Evolutionary conservation across 2,888 invertebrate species (phyloP).

Genomic region (Eupithecia inturbata): DNA sequence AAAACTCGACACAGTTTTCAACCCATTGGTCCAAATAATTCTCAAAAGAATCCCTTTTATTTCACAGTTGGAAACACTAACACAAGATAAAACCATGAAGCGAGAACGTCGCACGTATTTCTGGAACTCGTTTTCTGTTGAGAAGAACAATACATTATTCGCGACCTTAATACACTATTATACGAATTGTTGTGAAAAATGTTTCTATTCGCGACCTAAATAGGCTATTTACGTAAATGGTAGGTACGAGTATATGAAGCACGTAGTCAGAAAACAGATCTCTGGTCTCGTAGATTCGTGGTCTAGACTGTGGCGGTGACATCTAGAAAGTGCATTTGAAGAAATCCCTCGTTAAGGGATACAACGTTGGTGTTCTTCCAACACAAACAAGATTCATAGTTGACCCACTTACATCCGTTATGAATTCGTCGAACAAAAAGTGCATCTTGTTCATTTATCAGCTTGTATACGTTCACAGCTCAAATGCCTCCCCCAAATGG

Average conservation of each 20-base stretch:
- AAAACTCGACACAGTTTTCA: background rate
- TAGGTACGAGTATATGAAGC: background rate
- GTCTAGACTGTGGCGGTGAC: background rate
- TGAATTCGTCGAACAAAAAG: too few species aligned
- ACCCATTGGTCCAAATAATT: background rate
- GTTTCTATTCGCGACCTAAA: constrained; percentile 6
- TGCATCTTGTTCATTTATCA: too few species aligned
- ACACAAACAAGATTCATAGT: too few species aligned
- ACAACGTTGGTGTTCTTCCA: too few species aligned
- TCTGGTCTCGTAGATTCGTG: background rate
- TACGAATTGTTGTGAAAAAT: constrained; percentile 16
- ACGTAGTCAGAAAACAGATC: background rate
- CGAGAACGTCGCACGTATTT: constrained; percentile 28
- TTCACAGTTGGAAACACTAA: constrained; percentile 12
- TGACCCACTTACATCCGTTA: too few species aligned
- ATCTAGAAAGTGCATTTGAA: too few species aligned
- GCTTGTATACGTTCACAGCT: too few species aligned
- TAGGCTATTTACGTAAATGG: background rate
- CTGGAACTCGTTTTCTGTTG: constrained; percentile 30
- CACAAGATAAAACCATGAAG: constrained; percentile 29
- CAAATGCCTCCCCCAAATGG: too few species aligned
- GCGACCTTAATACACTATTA: constrained; percentile 27
- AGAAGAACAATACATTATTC: constrained; percentile 29
- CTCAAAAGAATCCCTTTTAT: background rate
- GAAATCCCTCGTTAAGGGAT: too few species aligned